These are phyloP conservation scores for Exephanes ischioxanthus DNA, from an alignment of 2,888 invertebrate genomes.

Conservation along the genomic window DNA sequence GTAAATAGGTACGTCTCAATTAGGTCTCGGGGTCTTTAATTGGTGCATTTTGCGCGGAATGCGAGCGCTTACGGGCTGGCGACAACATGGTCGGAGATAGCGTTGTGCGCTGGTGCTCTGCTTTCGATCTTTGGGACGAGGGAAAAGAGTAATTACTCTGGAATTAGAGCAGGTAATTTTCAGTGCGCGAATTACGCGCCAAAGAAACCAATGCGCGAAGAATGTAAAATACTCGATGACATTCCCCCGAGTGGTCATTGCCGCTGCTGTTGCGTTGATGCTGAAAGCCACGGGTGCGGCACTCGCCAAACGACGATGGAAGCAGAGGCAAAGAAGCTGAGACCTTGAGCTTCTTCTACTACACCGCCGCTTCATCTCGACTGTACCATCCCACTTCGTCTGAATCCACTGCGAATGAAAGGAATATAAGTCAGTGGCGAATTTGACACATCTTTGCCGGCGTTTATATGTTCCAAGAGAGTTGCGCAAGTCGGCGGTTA, in stretches of 20 bases:
- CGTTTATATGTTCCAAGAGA: slow-evolving; percentile 11
- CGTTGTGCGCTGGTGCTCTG: slow-evolving; percentile 2
- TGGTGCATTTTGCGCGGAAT: slow-evolving; percentile 79
- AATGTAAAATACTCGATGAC: slow-evolving; percentile 71
- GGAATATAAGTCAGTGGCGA: slow-evolving; percentile 37
- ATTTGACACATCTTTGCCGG: slow-evolving; percentile 44
- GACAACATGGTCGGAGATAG: slow-evolving; percentile 36
- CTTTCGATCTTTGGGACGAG: slow-evolving; percentile 46
- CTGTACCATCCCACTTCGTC: slow-evolving; percentile 22
- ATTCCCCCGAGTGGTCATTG: slow-evolving; percentile 53
- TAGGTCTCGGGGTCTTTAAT: slow-evolving; percentile 79
- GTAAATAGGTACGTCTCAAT: slow-evolving; percentile 83
- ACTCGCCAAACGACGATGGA: slow-evolving; percentile 59
- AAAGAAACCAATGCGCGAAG: slow-evolving; percentile 67
- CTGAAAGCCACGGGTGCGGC: slow-evolving; percentile 48
- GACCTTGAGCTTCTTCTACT: slow-evolving; percentile 40
- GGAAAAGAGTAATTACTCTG: slow-evolving; percentile 81
- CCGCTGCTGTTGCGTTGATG: slow-evolving; percentile 8
- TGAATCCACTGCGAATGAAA: slow-evolving; percentile 23
- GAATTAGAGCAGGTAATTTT: slow-evolving; percentile 81
- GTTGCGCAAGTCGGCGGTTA: slow-evolving; percentile 46
- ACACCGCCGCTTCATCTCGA: slow-evolving; percentile 23
- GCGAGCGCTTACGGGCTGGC: slow-evolving; percentile 67
- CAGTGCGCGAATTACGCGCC: slow-evolving; percentile 77
- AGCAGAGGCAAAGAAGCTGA: slow-evolving; percentile 39